Base-by-base conservation (phyloP, 1,140 invertebrate species). In the Atta colombica region DNA sequence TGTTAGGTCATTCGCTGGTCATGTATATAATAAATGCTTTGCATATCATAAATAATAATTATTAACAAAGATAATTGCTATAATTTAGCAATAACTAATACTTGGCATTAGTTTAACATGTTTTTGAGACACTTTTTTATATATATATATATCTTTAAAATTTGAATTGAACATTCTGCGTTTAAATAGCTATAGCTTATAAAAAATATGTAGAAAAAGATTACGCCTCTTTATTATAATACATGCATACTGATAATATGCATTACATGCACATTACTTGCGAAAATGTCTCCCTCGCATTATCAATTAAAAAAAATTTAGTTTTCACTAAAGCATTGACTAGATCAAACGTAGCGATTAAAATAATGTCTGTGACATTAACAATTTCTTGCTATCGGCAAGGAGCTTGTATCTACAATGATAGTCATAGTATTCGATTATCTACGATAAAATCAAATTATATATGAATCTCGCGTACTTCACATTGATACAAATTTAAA, bases 171-270 rank as follows among this genome's bases (percentile, higher is more conserved):
- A 82, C 55, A n/a, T 82, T 45, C 1, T 49, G 39, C 3, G 16
- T 82, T 74, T 82, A 82, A 82, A 74, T 39, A n/a, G n/a, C 25
- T 61, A 82, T 49, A 74, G 39, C 25, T 82, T 82, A 82, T 72
- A 82, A 72, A 81, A 81, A 82, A 82, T 60, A 82, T 61, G 21
- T 82, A 28, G 35, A 82, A 81, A 81, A 71, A 58, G 53, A 72
- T 71, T 25, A 12, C 7, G n/a, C 39, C 66, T 82, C 25, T 82
- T 18, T 60, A 12, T 45, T 60, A 58, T 31, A 58, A 71, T 58
- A 45, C 21, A 81, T 58, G n/a, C 31, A 51, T 21, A 51, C 28
- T 51, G 3, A 14, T 65, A 78, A n/a, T 49, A 18, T 31, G 60
- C 60, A 66, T 66, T 66, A 66, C 2, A 68, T 80, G 65, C 77